phyloP scores from a whole-genome alignment of 1,140 invertebrate species.

The Drosophila takahashii region DNA sequence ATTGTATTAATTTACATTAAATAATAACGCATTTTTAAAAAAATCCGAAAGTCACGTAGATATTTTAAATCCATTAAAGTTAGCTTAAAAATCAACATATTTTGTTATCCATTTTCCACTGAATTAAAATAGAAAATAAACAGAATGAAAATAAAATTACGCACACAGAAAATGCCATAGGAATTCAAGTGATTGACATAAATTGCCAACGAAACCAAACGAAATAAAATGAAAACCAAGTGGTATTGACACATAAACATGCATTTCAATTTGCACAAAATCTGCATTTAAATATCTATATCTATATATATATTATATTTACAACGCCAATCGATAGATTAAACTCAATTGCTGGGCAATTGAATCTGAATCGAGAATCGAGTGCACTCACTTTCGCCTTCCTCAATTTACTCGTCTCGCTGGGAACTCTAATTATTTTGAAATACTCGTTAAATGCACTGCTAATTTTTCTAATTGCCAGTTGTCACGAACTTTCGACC shows the following conservation, averaged over 20 bases:
- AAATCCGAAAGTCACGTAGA: too few relatives aligned
- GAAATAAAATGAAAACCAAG: constrained; percentile 6
- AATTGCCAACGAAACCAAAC: constrained; percentile 6
- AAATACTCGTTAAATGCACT: not conserved
- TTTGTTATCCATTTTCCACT: not conserved
- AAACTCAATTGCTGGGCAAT: constrained; percentile 20
- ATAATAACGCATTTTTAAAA: too few relatives aligned
- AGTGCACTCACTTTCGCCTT: not conserved
- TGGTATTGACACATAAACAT: constrained; percentile 15
- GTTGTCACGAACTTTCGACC: not conserved
- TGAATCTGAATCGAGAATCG: constrained; percentile 1
- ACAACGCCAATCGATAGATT: constrained; percentile 13
- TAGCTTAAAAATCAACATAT: too few relatives aligned
- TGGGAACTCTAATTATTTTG: not conserved
- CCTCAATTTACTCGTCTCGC: not conserved
- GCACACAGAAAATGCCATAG: not conserved
- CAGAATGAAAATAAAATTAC: not conserved
- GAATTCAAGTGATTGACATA: constrained; percentile 2
- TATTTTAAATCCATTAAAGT: too few relatives aligned
- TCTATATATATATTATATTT: not conserved
- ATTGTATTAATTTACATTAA: too few relatives aligned
- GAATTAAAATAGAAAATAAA: constrained; percentile 7
- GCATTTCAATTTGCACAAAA: not conserved
- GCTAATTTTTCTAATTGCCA: constrained; percentile 4
- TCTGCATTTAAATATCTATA: constrained; percentile 1